Percentiles rank a stretch among this genome's conserved stretches.
Evolutionary conservation across 2,797 vertebrate genomes (phyloP).

Genomic region (Cyclura pinguis): DNA sequence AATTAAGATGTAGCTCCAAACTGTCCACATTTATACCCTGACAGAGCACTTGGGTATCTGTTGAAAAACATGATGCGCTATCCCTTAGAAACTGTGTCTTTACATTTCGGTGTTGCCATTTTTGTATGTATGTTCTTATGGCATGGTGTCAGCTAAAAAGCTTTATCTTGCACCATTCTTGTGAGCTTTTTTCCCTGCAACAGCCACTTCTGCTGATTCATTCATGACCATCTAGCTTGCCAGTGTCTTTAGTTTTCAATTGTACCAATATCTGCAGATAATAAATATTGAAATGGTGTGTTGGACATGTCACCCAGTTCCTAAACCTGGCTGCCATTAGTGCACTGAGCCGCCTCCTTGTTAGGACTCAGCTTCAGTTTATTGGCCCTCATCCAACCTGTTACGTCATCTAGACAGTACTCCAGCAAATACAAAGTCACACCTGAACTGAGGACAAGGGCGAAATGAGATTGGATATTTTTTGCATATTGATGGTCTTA

Average conservation of each 20-base stretch:
- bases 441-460: too few relatives aligned
- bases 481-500: too few relatives aligned
- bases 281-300: neutral
- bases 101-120: neutral
- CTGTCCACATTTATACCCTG: neutral
- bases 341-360: too few relatives aligned
- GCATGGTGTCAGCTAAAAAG: neutral
- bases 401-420: too few relatives aligned
- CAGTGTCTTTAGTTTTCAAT: neutral
- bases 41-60: neutral
- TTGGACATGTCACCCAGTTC: neutral
- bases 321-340: too few relatives aligned
- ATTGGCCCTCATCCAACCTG: too few relatives aligned
- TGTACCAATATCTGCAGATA: neutral
- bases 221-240: neutral
- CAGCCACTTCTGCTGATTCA: neutral
- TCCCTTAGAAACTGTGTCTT: neutral
- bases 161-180: neutral
- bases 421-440: too few relatives aligned
- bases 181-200: neutral
- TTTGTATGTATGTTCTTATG: neutral
- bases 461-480: too few relatives aligned
- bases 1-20: neutral
- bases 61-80: neutral
- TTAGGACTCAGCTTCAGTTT: too few relatives aligned